Evolutionary conservation across 2,797 vertebrate species (phyloP).

Genomic region (Clarias laeviceps): DNA sequence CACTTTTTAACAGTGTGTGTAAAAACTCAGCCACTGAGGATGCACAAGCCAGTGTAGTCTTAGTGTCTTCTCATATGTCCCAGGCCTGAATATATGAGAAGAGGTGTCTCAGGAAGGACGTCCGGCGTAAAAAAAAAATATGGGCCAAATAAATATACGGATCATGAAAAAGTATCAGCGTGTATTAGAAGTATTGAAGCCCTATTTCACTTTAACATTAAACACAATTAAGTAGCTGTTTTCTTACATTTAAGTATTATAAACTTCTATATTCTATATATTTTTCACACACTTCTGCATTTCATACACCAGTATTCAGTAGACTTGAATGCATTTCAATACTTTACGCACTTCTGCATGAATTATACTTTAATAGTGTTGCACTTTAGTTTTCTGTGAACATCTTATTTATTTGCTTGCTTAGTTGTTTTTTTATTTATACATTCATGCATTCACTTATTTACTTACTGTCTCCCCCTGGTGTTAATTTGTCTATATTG

Average conservation of each 20-base stretch:
- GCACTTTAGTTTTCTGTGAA: background rate
- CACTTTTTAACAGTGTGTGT: too few species aligned
- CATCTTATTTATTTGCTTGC: background rate
- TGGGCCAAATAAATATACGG: too few species aligned
- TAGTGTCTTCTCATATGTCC: too few species aligned
- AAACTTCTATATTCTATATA: too few species aligned
- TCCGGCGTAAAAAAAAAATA: too few species aligned
- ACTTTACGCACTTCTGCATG: background rate
- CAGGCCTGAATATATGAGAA: background rate
- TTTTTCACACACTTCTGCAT: background rate
- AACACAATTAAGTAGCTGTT: too few species aligned
- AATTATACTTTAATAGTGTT: background rate
- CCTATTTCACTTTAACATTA: background rate
- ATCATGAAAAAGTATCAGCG: too few species aligned
- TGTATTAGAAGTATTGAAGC: background rate
- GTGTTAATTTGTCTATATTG: background rate
- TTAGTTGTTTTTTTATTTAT: too few species aligned
- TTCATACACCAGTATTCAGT: background rate
- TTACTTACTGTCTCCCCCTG: background rate
- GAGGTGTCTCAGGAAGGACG: too few species aligned
- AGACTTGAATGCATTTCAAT: background rate
- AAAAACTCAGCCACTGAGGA: too few species aligned
- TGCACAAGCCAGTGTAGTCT: too few species aligned
- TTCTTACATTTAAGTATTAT: too few species aligned
- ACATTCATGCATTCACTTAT: background rate